A percentile compares a stretch with the other conserved stretches of the same genome.
Evolutionary conservation across 1,140 invertebrate species (phyloP).

Genomic region (Heliconius himera): DNA sequence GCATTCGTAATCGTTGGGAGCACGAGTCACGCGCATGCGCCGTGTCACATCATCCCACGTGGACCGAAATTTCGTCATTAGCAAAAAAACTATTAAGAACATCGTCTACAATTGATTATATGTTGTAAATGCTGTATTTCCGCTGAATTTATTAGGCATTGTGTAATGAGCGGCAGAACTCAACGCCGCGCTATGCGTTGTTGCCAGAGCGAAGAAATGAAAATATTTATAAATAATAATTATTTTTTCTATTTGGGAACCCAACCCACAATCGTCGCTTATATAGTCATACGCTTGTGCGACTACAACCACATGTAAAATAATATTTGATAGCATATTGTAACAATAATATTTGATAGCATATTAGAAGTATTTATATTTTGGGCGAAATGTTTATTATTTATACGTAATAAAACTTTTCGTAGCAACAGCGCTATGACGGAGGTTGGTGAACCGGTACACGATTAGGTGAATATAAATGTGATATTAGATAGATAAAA

Average conservation of each 20-base stretch:
- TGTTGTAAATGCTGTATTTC: not conserved
- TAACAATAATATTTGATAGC: not conserved
- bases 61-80: slow-evolving; percentile 16
- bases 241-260: too few species aligned
- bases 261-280: too few species aligned
- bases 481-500: not conserved
- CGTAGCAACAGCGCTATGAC: not conserved
- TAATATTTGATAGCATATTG: not conserved
- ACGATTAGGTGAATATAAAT: not conserved
- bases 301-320: too few species aligned
- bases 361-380: not conserved
- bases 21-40: slow-evolving; percentile 37
- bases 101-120: not conserved
- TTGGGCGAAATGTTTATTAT: not conserved
- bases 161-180: too few species aligned
- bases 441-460: not conserved
- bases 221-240: too few species aligned
- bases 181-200: too few species aligned
- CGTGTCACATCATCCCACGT: slow-evolving; percentile 37
- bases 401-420: not conserved
- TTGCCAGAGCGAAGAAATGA: too few species aligned
- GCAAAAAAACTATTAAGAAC: slow-evolving; percentile 10
- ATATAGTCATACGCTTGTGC: too few species aligned
- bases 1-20: slow-evolving; percentile 17
- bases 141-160: too few species aligned